Evolutionary conservation across 2,888 invertebrate species (phyloP).

Genomic region (Lithophane leautieri): DNA sequence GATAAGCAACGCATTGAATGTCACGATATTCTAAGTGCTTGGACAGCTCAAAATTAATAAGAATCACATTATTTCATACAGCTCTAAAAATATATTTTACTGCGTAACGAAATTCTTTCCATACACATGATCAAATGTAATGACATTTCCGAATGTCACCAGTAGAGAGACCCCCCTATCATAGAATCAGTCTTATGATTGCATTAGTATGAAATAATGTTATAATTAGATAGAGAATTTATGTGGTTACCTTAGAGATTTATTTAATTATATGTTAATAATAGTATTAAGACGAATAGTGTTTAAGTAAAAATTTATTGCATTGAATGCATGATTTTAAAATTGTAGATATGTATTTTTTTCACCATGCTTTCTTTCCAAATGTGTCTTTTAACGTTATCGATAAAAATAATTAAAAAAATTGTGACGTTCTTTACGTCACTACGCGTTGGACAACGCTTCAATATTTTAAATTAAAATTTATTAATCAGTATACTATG

Average conservation of each 20-base stretch:
- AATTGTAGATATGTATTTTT: slow-evolving; percentile 70
- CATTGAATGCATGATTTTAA: slow-evolving; percentile 83
- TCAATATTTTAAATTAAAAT: slow-evolving; percentile 54
- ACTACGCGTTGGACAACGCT: slow-evolving; percentile 50
- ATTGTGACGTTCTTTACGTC: slow-evolving; percentile 38
- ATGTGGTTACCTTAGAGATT: slow-evolving; percentile 84
- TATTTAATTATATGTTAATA: slow-evolving; percentile 80
- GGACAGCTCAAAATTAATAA: background rate
- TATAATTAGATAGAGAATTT: slow-evolving; percentile 83
- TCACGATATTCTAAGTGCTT: background rate
- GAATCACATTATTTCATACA: background rate
- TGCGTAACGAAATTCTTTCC: slow-evolving; percentile 36
- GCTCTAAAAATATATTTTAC: slow-evolving; percentile 21
- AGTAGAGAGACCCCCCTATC: slow-evolving; percentile 69
- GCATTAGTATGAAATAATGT: slow-evolving; percentile 77
- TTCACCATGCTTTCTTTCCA: slow-evolving; percentile 69
- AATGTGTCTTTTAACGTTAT: slow-evolving; percentile 65
- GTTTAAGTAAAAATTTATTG: slow-evolving; percentile 72
- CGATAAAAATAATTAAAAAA: slow-evolving; percentile 54
- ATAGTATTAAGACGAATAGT: slow-evolving; percentile 75
- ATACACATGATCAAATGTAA: slow-evolving; percentile 32
- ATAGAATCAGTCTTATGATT: slow-evolving; percentile 84
- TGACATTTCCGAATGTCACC: slow-evolving; percentile 50
- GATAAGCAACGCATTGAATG: background rate
- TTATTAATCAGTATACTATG: slow-evolving; percentile 58